These are phyloP conservation scores for Orthonevra nobilis DNA, from an alignment of 2,888 invertebrate genomes.

Conservation along the genomic window DNA sequence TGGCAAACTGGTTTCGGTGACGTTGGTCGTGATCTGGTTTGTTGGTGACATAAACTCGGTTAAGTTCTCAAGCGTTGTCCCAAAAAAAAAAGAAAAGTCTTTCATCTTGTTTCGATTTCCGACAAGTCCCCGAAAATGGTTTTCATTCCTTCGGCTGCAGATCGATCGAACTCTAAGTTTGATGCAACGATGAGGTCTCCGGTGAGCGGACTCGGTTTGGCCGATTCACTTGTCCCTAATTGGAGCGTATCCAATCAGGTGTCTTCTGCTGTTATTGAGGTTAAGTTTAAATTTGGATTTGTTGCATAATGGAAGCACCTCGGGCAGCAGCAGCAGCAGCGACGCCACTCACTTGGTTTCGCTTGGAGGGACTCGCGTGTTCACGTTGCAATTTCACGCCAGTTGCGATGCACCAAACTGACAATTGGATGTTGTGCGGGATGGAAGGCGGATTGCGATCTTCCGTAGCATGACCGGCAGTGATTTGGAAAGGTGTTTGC, in stretches of 20 bases:
- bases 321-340: neutral
- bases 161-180: constrained; percentile 14
- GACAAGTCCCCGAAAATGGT: constrained; percentile 5
- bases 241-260: constrained; percentile 69
- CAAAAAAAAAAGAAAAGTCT: constrained; percentile 13
- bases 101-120: neutral
- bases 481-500: constrained; percentile 60
- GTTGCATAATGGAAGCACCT: constrained; percentile 50
- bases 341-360: constrained; percentile 60
- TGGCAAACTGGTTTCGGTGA: constrained; percentile 49
- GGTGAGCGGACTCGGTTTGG: constrained; percentile 34
- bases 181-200: too few species aligned
- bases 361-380: constrained; percentile 65
- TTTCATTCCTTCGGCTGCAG: neutral
- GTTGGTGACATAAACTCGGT: constrained; percentile 59
- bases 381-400: constrained; percentile 64
- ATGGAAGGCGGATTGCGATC: constrained; percentile 18
- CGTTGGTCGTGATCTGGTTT: constrained; percentile 61
- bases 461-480: constrained; percentile 66
- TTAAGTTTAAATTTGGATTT: constrained; percentile 62
- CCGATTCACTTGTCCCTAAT: constrained; percentile 58
- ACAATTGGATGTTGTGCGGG: constrained; percentile 26
- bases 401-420: constrained; percentile 33
- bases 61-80: constrained; percentile 38
- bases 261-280: constrained; percentile 64